Evolutionary conservation across 2,888 invertebrate species (phyloP).

Genomic region (Emmelina monodactyla): DNA sequence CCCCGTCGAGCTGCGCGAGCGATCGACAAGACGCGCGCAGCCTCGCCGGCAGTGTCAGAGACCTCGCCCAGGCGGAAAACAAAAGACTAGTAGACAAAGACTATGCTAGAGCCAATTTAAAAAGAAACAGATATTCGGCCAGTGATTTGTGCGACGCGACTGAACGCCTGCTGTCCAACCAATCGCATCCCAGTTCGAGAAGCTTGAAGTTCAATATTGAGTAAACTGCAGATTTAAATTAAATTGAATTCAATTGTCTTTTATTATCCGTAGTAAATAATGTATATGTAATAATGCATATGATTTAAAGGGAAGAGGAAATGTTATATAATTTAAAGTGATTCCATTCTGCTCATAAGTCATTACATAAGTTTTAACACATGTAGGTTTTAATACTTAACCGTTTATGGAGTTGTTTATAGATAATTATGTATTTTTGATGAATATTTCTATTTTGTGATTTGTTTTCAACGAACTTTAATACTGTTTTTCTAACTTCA

Average conservation of each 20-base stretch:
- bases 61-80: slow-evolving; percentile 37
- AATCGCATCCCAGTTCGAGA: slow-evolving; percentile 69
- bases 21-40: slow-evolving; percentile 36
- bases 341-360: slow-evolving; percentile 42
- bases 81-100: slow-evolving; percentile 43
- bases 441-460: neutral
- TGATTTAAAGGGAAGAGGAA: too few relatives aligned
- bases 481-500: too few relatives aligned
- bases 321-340: too few relatives aligned
- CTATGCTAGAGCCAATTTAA: slow-evolving; percentile 30
- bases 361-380: neutral
- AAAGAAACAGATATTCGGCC: slow-evolving; percentile 71
- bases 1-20: slow-evolving; percentile 49
- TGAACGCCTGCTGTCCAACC: slow-evolving; percentile 60
- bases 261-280: too few relatives aligned
- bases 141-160: slow-evolving; percentile 72
- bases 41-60: slow-evolving; percentile 40
- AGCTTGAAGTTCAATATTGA: slow-evolving; percentile 68
- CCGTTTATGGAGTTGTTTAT: neutral
- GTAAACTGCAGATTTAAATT: slow-evolving; percentile 19
- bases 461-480: neutral
- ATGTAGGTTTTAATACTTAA: too few relatives aligned
- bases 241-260: too few relatives aligned
- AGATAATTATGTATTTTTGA: neutral
- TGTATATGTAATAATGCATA: too few relatives aligned